A percentile compares a stretch with the other conserved stretches of the same genome.
phyloP scores from a whole-genome alignment of 2,113 vertebrate species.

The Turdus rufiventris region DNA sequence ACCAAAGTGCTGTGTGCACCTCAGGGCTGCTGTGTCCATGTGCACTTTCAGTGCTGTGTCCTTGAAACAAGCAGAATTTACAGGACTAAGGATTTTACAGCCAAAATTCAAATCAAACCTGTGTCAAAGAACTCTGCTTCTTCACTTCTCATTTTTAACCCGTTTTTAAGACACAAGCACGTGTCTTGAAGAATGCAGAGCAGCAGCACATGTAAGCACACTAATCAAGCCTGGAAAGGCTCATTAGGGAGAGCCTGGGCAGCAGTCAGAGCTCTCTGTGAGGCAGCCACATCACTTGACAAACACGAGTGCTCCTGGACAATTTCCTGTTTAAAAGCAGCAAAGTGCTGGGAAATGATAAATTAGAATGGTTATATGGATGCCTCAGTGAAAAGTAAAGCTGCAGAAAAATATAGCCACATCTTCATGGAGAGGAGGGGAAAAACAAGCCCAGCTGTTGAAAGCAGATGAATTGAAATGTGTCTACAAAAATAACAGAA shows the following conservation, averaged over 20 bases:
- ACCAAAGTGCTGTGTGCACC: background rate
- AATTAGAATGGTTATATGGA: accelerated
- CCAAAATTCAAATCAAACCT: background rate
- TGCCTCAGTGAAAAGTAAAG: background rate
- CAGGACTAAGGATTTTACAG: background rate
- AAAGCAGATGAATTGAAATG: background rate
- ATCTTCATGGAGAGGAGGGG: background rate
- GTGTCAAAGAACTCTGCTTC: background rate
- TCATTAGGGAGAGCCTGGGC: background rate
- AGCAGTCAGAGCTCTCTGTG: background rate
- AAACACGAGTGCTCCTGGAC: background rate
- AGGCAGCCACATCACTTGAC: background rate
- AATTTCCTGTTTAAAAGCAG: background rate
- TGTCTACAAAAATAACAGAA: background rate
- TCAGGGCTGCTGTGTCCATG: background rate
- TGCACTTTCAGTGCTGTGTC: background rate
- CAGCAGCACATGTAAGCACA: background rate
- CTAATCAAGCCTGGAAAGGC: background rate
- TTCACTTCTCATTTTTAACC: background rate
- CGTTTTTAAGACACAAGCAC: background rate
- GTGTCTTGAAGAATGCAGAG: background rate
- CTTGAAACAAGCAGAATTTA: background rate
- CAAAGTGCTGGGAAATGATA: background rate
- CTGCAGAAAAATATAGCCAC: background rate
- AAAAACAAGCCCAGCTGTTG: background rate